Conservation (phyloP, 1,140 invertebrate species). For the Panulirus ornatus region DNA sequence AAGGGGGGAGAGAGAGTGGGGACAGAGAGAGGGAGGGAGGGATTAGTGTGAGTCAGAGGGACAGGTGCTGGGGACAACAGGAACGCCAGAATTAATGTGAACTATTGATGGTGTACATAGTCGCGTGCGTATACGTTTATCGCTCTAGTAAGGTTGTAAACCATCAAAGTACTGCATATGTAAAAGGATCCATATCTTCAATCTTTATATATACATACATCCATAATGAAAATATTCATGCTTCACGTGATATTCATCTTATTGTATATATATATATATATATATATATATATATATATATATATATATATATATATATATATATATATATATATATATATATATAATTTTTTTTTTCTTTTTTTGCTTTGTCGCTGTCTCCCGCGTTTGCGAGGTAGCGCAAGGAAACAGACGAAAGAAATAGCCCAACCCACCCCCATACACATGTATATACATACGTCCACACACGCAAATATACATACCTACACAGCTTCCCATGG, state of each 20-base stretch:
- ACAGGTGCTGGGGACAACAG: neutral
- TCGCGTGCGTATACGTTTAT: neutral
- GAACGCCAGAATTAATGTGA: slow-evolving; percentile 6
- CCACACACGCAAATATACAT: too few relatives aligned
- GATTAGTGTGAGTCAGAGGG: neutral
- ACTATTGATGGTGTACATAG: neutral
- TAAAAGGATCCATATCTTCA: neutral
- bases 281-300: neutral
- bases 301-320: neutral
- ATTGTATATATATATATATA: neutral
- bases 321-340: neutral
- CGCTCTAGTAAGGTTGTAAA: neutral
- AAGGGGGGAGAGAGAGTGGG: neutral
- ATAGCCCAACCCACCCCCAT: too few relatives aligned
- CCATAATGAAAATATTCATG: neutral
- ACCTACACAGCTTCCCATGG: too few relatives aligned
- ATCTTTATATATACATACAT: neutral
- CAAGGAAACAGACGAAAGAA: too few relatives aligned
- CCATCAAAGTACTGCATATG: neutral
- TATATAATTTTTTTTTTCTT: too few relatives aligned
- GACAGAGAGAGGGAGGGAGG: neutral
- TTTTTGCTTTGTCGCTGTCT: neutral
- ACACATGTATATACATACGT: too few relatives aligned
- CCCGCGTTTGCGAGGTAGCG: too few relatives aligned
- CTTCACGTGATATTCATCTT: neutral